These are phyloP conservation scores for Celastrina argiolus DNA, from an alignment of 2,888 invertebrate genomes.

Conservation along the genomic window DNA sequence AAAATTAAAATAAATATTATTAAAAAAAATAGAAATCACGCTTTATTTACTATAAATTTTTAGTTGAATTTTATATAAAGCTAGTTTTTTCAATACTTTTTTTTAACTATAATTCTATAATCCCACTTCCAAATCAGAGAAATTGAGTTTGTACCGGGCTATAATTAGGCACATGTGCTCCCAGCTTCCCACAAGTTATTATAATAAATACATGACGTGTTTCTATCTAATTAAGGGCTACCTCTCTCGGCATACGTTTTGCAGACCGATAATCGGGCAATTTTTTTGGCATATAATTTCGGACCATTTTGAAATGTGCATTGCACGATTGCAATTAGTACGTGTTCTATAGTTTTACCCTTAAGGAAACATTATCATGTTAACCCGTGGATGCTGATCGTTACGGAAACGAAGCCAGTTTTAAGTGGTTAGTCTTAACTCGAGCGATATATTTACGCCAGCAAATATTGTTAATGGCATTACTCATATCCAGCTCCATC, in stretches of 20 bases:
- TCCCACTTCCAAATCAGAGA: not conserved
- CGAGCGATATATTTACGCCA: conserved; percentile 19
- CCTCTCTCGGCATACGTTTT: too few species aligned
- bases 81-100: too few species aligned
- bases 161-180: not conserved
- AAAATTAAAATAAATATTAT: too few species aligned
- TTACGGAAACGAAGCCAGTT: conserved; percentile 18
- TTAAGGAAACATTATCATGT: conserved; percentile 17
- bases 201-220: conserved; percentile 16
- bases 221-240: conserved; percentile 17
- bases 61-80: too few species aligned
- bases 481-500: not conserved
- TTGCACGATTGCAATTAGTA: too few species aligned
- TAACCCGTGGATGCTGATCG: not conserved
- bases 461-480: conserved; percentile 16
- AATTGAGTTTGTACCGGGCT: not conserved
- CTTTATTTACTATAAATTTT: too few species aligned
- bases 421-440: conserved; percentile 11
- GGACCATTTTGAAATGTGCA: too few species aligned
- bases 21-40: too few species aligned
- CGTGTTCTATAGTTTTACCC: too few species aligned
- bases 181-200: conserved; percentile 13
- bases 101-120: too few species aligned
- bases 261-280: too few species aligned
- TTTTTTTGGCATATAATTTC: too few species aligned